Percentiles rank a stretch among this genome's conserved stretches.
Conservation (phyloP, 1,140 invertebrate genomes). For the Aphaenogaster ashmeadi region DNA sequence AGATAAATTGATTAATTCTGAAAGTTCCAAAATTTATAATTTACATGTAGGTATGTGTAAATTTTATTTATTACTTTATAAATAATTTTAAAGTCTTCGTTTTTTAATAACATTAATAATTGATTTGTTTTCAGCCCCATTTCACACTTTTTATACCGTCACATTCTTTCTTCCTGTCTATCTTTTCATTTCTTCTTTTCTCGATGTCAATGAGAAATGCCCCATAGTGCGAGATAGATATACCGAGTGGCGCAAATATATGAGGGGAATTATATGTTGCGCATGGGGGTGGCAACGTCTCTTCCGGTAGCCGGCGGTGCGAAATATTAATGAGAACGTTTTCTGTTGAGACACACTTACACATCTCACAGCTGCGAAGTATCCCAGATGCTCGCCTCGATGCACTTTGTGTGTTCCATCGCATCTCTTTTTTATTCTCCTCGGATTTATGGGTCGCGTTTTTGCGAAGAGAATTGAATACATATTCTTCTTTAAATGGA, state of each 20-base stretch:
- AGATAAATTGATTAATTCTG: background rate
- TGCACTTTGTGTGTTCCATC: conserved; percentile 58
- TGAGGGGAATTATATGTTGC: conserved; percentile 61
- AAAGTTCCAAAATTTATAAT: background rate
- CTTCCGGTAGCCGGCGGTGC: conserved; percentile 59
- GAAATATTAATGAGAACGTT: conserved; percentile 65
- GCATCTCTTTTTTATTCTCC: conserved; percentile 34
- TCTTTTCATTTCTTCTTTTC: conserved; percentile 42
- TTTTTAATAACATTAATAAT: background rate
- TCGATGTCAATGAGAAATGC: conserved; percentile 59
- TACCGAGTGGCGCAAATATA: conserved; percentile 59
- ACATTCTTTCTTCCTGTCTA: conserved; percentile 22
- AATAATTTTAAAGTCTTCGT: background rate
- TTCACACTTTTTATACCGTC: background rate
- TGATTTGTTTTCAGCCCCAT: background rate
- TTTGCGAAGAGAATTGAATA: conserved; percentile 50
- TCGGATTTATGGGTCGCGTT: conserved; percentile 53
- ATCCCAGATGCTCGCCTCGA: conserved; percentile 63
- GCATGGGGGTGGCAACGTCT: conserved; percentile 50
- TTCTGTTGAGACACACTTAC: conserved; percentile 56
- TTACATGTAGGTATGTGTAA: background rate
- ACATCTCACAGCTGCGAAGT: conserved; percentile 59
- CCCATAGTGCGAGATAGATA: conserved; percentile 52
- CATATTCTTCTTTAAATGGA: conserved; percentile 45
- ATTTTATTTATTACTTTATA: background rate